phyloP scores from a whole-genome alignment of 2,888 invertebrate genomes.

The Saturnia japonica region DNA sequence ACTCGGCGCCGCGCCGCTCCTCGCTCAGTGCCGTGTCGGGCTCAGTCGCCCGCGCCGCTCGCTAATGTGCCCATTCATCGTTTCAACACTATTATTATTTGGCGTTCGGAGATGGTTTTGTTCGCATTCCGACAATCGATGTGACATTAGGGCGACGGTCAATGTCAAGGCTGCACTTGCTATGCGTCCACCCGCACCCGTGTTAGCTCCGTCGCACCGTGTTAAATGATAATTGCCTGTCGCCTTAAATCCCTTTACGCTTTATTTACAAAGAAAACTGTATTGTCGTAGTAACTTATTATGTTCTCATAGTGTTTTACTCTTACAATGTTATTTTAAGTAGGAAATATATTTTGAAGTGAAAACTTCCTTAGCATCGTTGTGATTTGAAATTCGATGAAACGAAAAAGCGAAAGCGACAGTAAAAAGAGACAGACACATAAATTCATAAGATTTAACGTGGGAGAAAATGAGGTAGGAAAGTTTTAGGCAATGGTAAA shows the following conservation, averaged over 20 bases:
- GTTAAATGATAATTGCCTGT: conserved; percentile 62
- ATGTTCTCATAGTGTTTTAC: not conserved
- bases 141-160: conserved; percentile 72
- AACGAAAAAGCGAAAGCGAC: too few relatives aligned
- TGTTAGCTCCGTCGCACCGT: conserved; percentile 27
- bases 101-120: conserved; percentile 71
- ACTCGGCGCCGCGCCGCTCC: conserved; percentile 61
- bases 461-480: too few relatives aligned
- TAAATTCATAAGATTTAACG: too few relatives aligned
- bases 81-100: conserved; percentile 75
- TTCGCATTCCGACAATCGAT: conserved; percentile 72
- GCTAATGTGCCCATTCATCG: conserved; percentile 79
- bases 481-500: too few relatives aligned
- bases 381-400: too few relatives aligned
- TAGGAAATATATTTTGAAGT: too few relatives aligned
- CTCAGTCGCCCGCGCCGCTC: conserved; percentile 61
- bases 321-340: not conserved
- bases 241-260: conserved; percentile 54
- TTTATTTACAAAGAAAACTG: conserved; percentile 10
- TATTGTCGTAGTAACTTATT: not conserved
- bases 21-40: conserved; percentile 19
- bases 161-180: conserved; percentile 80
- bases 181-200: conserved; percentile 55
- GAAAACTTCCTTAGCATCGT: too few relatives aligned
- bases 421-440: too few relatives aligned